A percentile compares a stretch with the other conserved stretches of the same genome.
These are phyloP conservation scores for Mastigias papua DNA, from an alignment of 30 jellyfish, hydroid and myxozoan species.

Conservation along the genomic window DNA sequence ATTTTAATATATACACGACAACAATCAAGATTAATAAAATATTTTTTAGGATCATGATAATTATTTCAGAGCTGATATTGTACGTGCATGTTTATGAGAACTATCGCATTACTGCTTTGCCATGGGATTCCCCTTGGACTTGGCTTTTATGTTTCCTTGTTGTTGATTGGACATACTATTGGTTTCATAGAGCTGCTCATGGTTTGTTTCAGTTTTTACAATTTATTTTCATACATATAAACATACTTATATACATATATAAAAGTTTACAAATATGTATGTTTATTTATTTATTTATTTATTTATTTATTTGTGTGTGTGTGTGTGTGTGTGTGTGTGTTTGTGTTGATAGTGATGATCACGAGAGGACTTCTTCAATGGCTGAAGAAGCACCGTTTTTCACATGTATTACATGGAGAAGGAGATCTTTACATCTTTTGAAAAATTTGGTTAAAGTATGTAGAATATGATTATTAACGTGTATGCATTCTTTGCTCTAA, in stretches of 20 bases:
- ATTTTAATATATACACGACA: too few species aligned
- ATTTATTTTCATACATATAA: neutral
- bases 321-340: too few species aligned
- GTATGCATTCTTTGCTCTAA: neutral
- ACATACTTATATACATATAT: too few species aligned
- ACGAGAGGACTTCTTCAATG: neutral
- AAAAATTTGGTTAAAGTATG: too few species aligned
- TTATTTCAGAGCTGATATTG: constrained; percentile 45
- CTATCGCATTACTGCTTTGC: constrained; percentile 67
- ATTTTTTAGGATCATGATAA: constrained; percentile 40
- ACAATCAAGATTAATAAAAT: too few species aligned
- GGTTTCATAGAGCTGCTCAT: constrained; percentile 93
- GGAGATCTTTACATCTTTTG: too few species aligned
- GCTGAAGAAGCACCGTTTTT: neutral
- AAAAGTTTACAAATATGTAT: too few species aligned
- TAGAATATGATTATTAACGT: too few species aligned
- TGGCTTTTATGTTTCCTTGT: constrained; percentile 73
- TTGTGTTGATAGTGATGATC: too few species aligned
- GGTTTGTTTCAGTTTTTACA: constrained; percentile 50
- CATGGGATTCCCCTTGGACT: constrained; percentile 89
- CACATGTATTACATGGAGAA: too few species aligned
- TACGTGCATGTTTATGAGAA: constrained; percentile 64
- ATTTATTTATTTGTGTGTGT: too few species aligned
- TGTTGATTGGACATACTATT: constrained; percentile 78
- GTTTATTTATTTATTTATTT: too few species aligned